phyloP scores from a whole-genome alignment of 2,888 invertebrate genomes.

The Drosophila recens region DNA sequence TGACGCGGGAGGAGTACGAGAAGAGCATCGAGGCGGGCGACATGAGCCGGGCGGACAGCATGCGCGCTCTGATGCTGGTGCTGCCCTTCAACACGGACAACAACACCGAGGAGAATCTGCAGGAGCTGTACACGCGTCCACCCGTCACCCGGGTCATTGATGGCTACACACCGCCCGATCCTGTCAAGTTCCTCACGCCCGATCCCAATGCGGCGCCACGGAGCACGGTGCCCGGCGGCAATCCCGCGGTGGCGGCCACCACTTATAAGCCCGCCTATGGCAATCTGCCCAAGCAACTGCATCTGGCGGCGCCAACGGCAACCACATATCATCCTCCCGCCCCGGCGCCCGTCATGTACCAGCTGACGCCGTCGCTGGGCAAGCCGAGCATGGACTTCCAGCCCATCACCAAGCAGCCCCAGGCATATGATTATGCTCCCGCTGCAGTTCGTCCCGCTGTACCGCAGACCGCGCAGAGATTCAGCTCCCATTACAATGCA shows the following conservation, averaged over 20 bases:
- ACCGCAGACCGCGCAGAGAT: conserved; percentile 68
- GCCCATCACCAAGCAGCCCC: conserved; percentile 58
- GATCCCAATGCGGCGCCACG: conserved; percentile 73
- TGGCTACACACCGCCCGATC: conserved; percentile 79
- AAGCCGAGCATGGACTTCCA: conserved; percentile 64
- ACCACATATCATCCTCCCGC: conserved; percentile 81
- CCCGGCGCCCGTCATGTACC: conserved; percentile 68
- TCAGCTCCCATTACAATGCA: conserved; percentile 86
- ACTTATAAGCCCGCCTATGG: conserved; percentile 86
- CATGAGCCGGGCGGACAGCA: conserved; percentile 83
- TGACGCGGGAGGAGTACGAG: conserved; percentile 84
- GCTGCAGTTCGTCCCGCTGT: background rate
- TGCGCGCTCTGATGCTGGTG: conserved; percentile 85
- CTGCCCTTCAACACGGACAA: conserved; percentile 85
- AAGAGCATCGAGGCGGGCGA: conserved; percentile 84
- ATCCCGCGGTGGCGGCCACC: conserved; percentile 84
- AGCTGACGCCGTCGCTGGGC: conserved; percentile 61
- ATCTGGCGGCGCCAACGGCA: conserved; percentile 68
- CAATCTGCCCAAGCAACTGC: conserved; percentile 48
- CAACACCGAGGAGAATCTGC: conserved; percentile 83
- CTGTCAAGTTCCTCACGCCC: conserved; percentile 80
- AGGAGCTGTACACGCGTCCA: conserved; percentile 84
- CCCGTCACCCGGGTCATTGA: conserved; percentile 84
- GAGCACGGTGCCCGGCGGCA: conserved; percentile 73
- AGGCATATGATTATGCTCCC: conserved; percentile 34